Conservation (phyloP, 2,888 invertebrate genomes). For the Metallyticus violacea region DNA sequence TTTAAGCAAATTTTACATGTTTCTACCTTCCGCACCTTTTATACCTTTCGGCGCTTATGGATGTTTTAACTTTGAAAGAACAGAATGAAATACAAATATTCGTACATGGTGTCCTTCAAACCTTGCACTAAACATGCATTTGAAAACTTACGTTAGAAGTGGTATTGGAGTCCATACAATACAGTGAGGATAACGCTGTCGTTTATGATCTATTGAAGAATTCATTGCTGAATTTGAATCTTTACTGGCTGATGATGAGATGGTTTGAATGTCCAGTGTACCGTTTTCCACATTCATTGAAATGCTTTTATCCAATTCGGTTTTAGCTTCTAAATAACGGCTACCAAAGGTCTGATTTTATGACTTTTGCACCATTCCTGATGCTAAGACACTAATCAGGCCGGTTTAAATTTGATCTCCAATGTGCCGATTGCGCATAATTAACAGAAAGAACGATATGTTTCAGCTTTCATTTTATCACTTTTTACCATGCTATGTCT, state of each 20-base stretch:
- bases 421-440: neutral
- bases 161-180: conserved; percentile 98
- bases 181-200: conserved; percentile 64
- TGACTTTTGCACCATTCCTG: neutral
- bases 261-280: neutral
- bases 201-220: conserved; percentile 15
- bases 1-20: too few relatives aligned
- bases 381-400: neutral
- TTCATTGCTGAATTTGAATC: neutral
- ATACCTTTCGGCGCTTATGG: too few relatives aligned
- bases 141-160: conserved; percentile 73
- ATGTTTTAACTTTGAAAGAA: neutral
- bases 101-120: too few relatives aligned
- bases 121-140: too few relatives aligned
- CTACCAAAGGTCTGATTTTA: too few relatives aligned
- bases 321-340: too few relatives aligned
- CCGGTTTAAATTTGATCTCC: too few relatives aligned
- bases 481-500: too few relatives aligned
- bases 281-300: neutral
- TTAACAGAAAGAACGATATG: too few relatives aligned
- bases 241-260: neutral
- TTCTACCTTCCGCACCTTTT: too few relatives aligned
- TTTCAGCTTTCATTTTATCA: too few relatives aligned
- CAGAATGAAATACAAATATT: too few relatives aligned
- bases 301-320: neutral